These are phyloP conservation scores for Amitus sp. DNA, from an alignment of 2,888 invertebrate genomes.

Conservation along the genomic window DNA sequence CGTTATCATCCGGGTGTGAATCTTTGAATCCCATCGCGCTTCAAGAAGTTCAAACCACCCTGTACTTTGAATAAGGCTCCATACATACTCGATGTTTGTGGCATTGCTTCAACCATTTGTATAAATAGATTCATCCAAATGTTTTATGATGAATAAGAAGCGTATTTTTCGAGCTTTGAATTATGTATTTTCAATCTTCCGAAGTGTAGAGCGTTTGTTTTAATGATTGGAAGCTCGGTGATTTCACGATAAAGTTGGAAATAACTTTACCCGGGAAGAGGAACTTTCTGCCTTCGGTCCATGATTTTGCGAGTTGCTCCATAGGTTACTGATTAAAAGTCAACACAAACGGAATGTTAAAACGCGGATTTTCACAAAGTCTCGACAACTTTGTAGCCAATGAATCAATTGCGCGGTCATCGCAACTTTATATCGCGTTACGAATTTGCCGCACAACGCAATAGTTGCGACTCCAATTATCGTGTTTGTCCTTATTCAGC, in stretches of 20 bases:
- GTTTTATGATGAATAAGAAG: too few relatives aligned
- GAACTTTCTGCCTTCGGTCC: too few relatives aligned
- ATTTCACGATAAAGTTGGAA: too few relatives aligned
- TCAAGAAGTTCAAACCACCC: conserved; percentile 11
- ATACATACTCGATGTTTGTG: background rate
- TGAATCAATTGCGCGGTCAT: background rate
- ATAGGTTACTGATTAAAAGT: too few relatives aligned
- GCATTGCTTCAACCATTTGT: background rate
- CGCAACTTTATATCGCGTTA: background rate
- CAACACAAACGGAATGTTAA: too few relatives aligned
- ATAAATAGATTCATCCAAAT: background rate
- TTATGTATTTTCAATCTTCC: too few relatives aligned
- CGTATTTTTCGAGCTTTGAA: too few relatives aligned
- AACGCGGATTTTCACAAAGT: background rate
- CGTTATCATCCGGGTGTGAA: conserved; percentile 11
- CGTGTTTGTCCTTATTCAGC: background rate
- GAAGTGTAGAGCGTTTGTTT: too few relatives aligned
- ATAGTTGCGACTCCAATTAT: background rate
- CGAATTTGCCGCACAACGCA: background rate
- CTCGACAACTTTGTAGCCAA: background rate
- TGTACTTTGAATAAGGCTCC: conserved; percentile 8
- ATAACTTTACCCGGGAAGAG: too few relatives aligned
- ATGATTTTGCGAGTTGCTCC: too few relatives aligned
- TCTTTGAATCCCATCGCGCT: conserved; percentile 6
- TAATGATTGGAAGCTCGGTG: too few relatives aligned